phyloP scores from a whole-genome alignment of 2,113 vertebrate genomes.

The Eclectus roratus region DNA sequence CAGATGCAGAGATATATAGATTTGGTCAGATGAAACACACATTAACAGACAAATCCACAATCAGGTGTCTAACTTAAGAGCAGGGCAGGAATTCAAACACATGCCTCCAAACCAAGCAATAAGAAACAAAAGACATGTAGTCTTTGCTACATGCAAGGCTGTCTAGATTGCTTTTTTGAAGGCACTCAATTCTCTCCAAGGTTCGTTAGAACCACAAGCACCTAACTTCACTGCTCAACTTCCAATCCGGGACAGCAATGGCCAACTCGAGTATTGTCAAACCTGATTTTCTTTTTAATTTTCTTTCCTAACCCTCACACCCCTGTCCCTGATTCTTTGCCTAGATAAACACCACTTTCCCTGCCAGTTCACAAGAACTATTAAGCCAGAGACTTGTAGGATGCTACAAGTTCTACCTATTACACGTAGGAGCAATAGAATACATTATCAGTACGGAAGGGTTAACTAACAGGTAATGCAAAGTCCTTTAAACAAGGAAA shows the following conservation, averaged over 20 bases:
- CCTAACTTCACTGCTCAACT: neutral
- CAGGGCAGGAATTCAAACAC: neutral
- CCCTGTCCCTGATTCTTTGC: neutral
- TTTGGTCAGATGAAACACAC: neutral
- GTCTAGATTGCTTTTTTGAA: neutral
- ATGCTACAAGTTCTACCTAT: neutral
- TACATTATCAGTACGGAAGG: fast-evolving
- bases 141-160: neutral
- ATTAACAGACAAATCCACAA: neutral
- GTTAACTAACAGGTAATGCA: neutral
- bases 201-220: neutral
- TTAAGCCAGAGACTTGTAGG: neutral
- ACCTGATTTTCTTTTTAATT: neutral
- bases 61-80: neutral
- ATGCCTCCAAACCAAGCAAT: neutral
- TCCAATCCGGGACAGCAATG: neutral
- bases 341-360: neutral
- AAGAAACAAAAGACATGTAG: neutral
- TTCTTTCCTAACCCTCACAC: neutral
- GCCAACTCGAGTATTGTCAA: neutral
- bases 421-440: fast-evolving
- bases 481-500: neutral
- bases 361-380: neutral
- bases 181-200: neutral
- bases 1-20: neutral